Percentiles rank a stretch among this genome's conserved stretches.
These are phyloP conservation scores for Elanoides forficatus DNA, from an alignment of 2,113 vertebrate genomes.

Conservation along the genomic window DNA sequence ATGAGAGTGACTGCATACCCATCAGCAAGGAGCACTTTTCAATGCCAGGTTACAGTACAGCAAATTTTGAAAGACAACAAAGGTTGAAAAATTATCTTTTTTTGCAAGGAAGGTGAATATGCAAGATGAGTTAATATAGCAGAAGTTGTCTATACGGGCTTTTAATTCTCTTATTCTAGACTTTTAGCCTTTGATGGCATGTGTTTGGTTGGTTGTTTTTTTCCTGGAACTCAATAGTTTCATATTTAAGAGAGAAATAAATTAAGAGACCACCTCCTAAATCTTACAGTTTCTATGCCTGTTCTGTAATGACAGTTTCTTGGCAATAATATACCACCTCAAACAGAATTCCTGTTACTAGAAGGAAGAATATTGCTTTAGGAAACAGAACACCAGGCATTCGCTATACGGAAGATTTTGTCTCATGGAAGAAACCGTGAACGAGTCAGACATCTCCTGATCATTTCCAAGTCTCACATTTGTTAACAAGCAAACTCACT, in stretches of 20 bases:
- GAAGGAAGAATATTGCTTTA: background rate
- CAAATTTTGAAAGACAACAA: background rate
- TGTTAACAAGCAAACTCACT: background rate
- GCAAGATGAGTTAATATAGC: background rate
- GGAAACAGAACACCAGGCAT: background rate
- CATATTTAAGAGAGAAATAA: background rate
- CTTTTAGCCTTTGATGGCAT: background rate
- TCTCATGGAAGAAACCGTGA: background rate
- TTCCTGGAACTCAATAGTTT: background rate
- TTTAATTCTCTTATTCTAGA: background rate
- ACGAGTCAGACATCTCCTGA: background rate
- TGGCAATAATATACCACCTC: background rate
- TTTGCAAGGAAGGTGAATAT: background rate
- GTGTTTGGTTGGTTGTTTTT: background rate
- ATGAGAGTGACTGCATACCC: background rate
- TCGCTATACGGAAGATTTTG: background rate
- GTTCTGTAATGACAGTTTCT: background rate
- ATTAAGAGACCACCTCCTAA: background rate
- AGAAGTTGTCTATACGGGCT: background rate
- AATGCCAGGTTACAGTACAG: background rate
- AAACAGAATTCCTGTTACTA: background rate
- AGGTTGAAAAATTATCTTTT: background rate
- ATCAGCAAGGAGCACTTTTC: background rate
- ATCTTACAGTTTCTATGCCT: background rate
- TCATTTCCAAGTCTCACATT: background rate